phyloP scores from a whole-genome alignment of 2,888 invertebrate genomes.

The Drosophila cyrtoloma region DNA sequence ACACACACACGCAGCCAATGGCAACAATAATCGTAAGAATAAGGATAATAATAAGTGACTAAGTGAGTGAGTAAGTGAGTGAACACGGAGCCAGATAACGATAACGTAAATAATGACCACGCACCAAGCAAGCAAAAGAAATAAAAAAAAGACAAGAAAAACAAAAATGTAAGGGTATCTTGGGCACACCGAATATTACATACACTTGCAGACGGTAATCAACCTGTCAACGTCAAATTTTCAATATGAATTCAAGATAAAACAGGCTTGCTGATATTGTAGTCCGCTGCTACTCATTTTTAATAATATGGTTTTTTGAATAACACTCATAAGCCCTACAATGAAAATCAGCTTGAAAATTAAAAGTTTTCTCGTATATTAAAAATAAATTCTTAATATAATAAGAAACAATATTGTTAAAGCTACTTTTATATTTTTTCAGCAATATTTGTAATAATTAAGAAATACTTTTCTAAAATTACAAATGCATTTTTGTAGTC shows the following conservation, averaged over 20 bases:
- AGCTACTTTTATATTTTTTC: too few relatives aligned
- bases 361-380: background rate
- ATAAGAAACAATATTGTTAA: background rate
- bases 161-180: background rate
- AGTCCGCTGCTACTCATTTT: too few relatives aligned
- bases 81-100: slow-evolving; percentile 66
- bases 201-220: background rate
- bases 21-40: slow-evolving; percentile 65
- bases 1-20: slow-evolving; percentile 15
- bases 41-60: slow-evolving; percentile 72
- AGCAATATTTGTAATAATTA: too few relatives aligned
- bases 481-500: too few relatives aligned
- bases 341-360: background rate
- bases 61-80: slow-evolving; percentile 67
- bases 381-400: background rate
- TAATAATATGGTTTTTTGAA: background rate
- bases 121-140: slow-evolving; percentile 43
- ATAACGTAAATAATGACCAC: slow-evolving; percentile 81
- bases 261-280: background rate
- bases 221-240: background rate
- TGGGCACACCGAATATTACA: background rate
- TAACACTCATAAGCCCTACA: background rate
- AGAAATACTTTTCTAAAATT: too few relatives aligned
- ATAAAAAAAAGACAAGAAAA: slow-evolving; percentile 20
- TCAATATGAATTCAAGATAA: background rate